These are phyloP conservation scores for Ophioninae sp. DNA, from an alignment of 2,888 invertebrate species.

Conservation along the genomic window DNA sequence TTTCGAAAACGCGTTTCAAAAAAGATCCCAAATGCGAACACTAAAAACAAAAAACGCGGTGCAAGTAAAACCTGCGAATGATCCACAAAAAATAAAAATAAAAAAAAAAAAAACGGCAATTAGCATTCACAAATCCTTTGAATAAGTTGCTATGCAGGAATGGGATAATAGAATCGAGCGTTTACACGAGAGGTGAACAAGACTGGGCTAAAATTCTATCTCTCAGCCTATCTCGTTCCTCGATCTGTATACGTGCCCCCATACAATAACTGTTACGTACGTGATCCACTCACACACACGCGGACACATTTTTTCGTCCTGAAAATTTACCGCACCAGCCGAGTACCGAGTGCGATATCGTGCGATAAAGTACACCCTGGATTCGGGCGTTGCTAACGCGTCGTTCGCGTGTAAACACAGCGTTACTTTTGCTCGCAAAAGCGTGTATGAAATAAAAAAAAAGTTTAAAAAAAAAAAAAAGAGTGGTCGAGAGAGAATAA, in stretches of 20 bases:
- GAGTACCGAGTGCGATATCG: conserved; percentile 47
- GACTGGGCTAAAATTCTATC: conserved; percentile 10
- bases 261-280: no score
- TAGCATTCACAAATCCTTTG: conserved; percentile 60
- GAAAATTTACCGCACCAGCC: conserved; percentile 45
- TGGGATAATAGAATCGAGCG: not conserved
- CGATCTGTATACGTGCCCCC: not conserved
- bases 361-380: conserved; percentile 52
- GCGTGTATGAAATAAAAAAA: not conserved
- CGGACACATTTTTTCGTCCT: conserved; percentile 45
- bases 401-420: conserved; percentile 49
- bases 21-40: conserved; percentile 21
- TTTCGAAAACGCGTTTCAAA: no score
- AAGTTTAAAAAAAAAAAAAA: not conserved
- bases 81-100: no score
- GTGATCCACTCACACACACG: no score
- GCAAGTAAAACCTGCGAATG: conserved; percentile 58
- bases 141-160: conserved; percentile 33
- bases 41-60: no score
- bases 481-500: no score
- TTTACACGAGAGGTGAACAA: conserved; percentile 11
- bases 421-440: conserved; percentile 35
- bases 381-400: conserved; percentile 47
- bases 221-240: conserved; percentile 19
- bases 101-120: conserved; percentile 54